phyloP scores from a whole-genome alignment of 2,113 vertebrate genomes.

The Columba janthina region DNA sequence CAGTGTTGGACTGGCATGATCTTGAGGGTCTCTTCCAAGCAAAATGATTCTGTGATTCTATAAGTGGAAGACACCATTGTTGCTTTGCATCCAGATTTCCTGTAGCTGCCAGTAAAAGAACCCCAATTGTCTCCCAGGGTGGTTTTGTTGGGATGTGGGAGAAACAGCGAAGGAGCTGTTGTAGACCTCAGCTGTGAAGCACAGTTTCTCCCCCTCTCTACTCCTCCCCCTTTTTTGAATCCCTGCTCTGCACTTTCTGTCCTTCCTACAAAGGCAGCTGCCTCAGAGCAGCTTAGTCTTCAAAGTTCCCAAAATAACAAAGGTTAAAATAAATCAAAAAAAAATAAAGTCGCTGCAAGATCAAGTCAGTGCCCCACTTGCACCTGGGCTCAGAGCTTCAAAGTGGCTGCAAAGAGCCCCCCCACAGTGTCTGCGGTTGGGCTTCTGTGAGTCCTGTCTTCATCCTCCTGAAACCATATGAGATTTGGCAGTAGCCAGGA shows the following conservation, averaged over 20 bases:
- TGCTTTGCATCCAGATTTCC: not conserved
- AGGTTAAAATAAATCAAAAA: constrained; percentile 20
- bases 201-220: not conserved
- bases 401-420: not conserved
- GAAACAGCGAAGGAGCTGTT: not conserved
- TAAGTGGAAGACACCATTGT: accelerated
- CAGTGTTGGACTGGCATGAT: no score
- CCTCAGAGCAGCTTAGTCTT: constrained; percentile 61
- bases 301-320: constrained; percentile 72
- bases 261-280: constrained; percentile 50
- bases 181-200: not conserved
- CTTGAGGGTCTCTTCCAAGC: no score
- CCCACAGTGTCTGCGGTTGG: accelerated
- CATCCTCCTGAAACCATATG: not conserved
- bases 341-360: not conserved
- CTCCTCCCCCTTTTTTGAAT: not conserved
- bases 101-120: not conserved
- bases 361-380: constrained; percentile 8
- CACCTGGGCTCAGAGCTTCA: not conserved
- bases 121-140: not conserved
- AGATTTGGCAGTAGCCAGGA: not conserved
- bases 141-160: not conserved
- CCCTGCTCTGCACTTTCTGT: not conserved
- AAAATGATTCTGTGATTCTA: no score
- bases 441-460: not conserved